Evolutionary conservation across 2,888 invertebrate genomes (phyloP).

Genomic region (Prosopocoilus inquinatus): DNA sequence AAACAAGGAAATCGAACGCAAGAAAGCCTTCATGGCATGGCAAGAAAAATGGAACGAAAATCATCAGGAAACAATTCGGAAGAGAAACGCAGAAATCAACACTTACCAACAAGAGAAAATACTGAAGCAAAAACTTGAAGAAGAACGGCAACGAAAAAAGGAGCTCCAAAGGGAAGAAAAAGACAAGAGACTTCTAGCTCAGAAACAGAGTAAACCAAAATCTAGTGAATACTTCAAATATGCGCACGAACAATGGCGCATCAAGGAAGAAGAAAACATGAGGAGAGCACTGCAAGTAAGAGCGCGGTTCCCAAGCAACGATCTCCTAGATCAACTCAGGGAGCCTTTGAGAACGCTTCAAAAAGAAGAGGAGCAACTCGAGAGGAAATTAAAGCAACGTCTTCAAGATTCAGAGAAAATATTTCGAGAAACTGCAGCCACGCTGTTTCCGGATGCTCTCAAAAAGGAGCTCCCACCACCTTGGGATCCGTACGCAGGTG

Average conservation of each 20-base stretch:
- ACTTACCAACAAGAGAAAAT: conserved; percentile 29
- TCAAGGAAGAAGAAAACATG: conserved; percentile 64
- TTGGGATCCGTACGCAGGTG: conserved; percentile 40
- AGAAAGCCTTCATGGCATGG: conserved; percentile 58
- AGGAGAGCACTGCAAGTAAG: conserved; percentile 62
- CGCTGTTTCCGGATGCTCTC: conserved; percentile 61
- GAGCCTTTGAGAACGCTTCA: conserved; percentile 61
- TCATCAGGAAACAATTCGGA: conserved; percentile 42
- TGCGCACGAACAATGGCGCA: conserved; percentile 59
- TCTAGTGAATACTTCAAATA: conserved; percentile 37
- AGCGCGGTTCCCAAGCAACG: conserved; percentile 58
- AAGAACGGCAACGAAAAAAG: conserved; percentile 24
- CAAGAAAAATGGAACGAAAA: conserved; percentile 59
- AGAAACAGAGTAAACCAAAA: conserved; percentile 16
- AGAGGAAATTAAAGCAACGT: conserved; percentile 57
- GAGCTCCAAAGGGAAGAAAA: conserved; percentile 28
- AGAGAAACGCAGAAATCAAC: conserved; percentile 46
- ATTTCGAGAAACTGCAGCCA: conserved; percentile 64
- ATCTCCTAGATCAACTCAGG: conserved; percentile 59
- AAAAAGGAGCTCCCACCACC: conserved; percentile 51
- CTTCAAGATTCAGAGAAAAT: conserved; percentile 60
- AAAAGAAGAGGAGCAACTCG: conserved; percentile 58
- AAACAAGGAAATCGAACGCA: conserved; percentile 56
- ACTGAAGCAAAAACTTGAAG: too few relatives aligned
- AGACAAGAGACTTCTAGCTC: conserved; percentile 19